A percentile compares a stretch with the other conserved stretches of the same genome.
Conservation (phyloP, 2,888 invertebrate species). For the Callinectes sapidus region DNA sequence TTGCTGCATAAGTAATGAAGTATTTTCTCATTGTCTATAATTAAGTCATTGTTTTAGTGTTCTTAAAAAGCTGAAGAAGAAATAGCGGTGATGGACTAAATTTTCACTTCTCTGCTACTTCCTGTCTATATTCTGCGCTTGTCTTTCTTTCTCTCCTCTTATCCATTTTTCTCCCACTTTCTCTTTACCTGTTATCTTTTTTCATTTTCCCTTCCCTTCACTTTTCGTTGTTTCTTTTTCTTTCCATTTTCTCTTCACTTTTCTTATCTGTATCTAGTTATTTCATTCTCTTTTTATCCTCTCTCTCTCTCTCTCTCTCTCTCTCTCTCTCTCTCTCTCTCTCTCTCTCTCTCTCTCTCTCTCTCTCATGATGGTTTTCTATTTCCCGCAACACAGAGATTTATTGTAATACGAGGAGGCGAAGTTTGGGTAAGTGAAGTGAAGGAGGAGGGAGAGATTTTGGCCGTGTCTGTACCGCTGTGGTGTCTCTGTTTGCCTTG, state of each 20-base stretch:
- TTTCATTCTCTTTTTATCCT: not conserved
- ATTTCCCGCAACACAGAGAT: slow-evolving; percentile 32
- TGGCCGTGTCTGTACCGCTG: not conserved
- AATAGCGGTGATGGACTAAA: no score
- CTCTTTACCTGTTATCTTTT: not conserved
- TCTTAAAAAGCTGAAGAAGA: no score
- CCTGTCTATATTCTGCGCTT: not conserved
- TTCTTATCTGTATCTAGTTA: not conserved
- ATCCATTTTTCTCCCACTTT: not conserved
- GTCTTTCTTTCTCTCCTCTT: not conserved
- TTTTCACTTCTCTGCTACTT: not conserved
- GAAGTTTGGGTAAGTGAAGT: slow-evolving; percentile 10
- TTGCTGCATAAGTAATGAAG: no score
- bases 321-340: not conserved
- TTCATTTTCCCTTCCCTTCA: no score
- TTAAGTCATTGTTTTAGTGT: no score
- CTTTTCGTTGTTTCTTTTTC: not conserved
- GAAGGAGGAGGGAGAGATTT: not conserved
- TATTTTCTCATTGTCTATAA: no score
- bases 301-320: not conserved
- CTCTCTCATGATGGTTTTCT: not conserved
- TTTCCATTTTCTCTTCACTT: not conserved
- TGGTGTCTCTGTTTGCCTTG: not conserved
- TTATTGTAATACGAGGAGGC: slow-evolving; percentile 39
- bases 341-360: slow-evolving; percentile 20